Evolutionary conservation across 2,113 vertebrate genomes (phyloP).

Genomic region (Orycteropus afer): DNA sequence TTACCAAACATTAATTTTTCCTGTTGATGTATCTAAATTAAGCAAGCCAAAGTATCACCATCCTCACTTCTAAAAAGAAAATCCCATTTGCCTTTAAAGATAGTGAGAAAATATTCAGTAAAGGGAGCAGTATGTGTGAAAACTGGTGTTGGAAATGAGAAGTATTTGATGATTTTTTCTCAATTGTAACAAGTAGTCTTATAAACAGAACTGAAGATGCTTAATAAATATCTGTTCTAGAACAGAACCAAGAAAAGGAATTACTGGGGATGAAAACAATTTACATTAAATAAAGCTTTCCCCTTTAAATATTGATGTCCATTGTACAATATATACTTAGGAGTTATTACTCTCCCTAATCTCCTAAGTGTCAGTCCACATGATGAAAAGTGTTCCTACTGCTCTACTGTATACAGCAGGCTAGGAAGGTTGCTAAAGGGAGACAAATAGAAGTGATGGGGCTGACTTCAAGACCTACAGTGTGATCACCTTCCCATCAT

Average conservation of each 20-base stretch:
- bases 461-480: background rate
- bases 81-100: background rate
- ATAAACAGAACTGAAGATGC: background rate
- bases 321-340: fast-evolving
- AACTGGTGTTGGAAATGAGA: background rate
- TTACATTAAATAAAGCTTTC: background rate
- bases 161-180: background rate
- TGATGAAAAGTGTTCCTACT: fast-evolving
- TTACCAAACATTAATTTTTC: background rate
- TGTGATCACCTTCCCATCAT: background rate
- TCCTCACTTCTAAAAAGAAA: background rate
- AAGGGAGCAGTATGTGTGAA: background rate
- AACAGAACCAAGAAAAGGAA: background rate
- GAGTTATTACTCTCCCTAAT: background rate
- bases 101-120: background rate
- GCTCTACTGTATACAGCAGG: background rate
- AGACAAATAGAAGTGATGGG: background rate
- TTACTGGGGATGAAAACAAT: background rate
- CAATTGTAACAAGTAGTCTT: background rate
- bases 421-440: background rate
- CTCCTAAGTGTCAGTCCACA: background rate
- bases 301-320: background rate
- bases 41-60: background rate
- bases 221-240: background rate
- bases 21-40: background rate